phyloP scores from a whole-genome alignment of 2,113 vertebrate species.

The Elephantulus edwardii region DNA sequence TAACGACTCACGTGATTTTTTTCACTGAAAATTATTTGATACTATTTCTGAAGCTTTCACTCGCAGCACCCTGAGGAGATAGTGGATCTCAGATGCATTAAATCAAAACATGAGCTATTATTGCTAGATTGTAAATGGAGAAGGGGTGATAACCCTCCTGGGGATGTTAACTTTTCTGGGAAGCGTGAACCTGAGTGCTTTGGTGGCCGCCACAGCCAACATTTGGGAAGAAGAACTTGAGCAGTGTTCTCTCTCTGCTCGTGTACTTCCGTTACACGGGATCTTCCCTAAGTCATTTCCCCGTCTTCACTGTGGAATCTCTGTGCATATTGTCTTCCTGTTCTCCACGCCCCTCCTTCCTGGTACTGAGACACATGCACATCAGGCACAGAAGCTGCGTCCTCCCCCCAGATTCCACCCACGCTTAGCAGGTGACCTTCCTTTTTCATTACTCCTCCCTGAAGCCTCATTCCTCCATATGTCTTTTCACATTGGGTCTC shows the following conservation, averaged over 20 bases:
- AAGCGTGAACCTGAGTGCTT: neutral
- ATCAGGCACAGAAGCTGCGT: too few species aligned
- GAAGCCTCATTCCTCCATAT: conserved; percentile 78
- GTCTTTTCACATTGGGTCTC: conserved; percentile 79
- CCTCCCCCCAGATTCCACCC: neutral
- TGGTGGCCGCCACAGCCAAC: neutral
- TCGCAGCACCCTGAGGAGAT: neutral
- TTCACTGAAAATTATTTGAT: neutral
- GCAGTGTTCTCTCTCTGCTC: neutral
- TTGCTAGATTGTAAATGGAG: too few species aligned
- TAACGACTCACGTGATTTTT: neutral
- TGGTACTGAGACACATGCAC: too few species aligned
- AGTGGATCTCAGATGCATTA: neutral
- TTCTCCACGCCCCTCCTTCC: too few species aligned
- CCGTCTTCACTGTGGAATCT: neutral
- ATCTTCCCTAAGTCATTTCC: neutral
- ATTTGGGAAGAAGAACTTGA: neutral
- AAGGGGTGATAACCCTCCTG: too few species aligned
- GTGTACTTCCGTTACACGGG: rapidly evolving
- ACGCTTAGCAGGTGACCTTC: conserved; percentile 70
- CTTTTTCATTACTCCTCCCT: conserved; percentile 70
- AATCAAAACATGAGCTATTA: neutral
- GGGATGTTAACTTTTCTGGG: neutral
- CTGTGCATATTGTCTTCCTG: neutral
- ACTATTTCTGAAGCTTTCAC: neutral